Evolutionary conservation across 2,888 invertebrate genomes (phyloP), one percentile per base, ranked within the genome.

Genomic region (Hydropsyche betteni): DNA sequence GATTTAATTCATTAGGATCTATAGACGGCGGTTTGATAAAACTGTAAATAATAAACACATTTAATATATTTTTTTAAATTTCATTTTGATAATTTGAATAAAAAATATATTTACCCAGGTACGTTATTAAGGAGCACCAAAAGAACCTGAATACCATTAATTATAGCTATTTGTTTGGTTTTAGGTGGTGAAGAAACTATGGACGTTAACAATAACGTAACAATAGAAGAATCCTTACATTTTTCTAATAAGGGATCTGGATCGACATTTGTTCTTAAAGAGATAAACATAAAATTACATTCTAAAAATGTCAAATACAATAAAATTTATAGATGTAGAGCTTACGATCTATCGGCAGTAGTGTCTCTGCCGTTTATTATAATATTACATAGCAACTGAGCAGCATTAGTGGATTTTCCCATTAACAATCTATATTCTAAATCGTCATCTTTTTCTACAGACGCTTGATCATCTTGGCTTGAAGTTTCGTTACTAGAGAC

Each of bases 321-420:
- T 24, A 24, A 24, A 2, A 24, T 24, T 24, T 24, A 24, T 2
- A 24, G 24, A 24, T 24, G 24, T 24, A 7, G 50, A 6, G 53
- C 84, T 83, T 75, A 82, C 81, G 75, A 81, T 73, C n/a, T 14
- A 38, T 79, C 81, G 81, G 12, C 81, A 81, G 73, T 84, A 83
- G 5, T 81, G 5, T 82, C 83, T 78, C 83, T 84, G 2, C 84
- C 84, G 33, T 80, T 82, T 38, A 82, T 80, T 80, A 96, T 90
- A 83, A 97, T 92, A 87, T 97, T 96, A 87, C 94, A 93, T 82
- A 97, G 89, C 85, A 96, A 90, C 86, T 95, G 93, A 81, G 96
- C 91, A 82, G 94, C 94, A 88, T 96, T 97, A 82, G 90, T 90
- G 83, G 97, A 94, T 82, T 93, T 92, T 81, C 38, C 76, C 16